Evolutionary conservation across 2,113 vertebrate species (phyloP).

Genomic region (Elanoides forficatus): DNA sequence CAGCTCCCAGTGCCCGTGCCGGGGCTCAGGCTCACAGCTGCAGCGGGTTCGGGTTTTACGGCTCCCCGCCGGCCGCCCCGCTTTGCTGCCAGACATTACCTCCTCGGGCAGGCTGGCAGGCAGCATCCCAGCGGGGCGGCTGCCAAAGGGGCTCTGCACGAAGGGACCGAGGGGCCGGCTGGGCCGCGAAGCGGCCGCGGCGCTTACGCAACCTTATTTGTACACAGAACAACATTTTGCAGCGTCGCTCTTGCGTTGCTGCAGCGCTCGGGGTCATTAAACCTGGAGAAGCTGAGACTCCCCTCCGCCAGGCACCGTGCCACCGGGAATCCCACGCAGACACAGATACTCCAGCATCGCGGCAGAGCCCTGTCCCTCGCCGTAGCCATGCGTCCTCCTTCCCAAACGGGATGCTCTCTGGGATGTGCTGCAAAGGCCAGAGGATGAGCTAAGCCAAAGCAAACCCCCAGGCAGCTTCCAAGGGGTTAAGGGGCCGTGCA

Average conservation of each 20-base stretch:
- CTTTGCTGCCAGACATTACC: not conserved
- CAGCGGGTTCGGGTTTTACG: not conserved
- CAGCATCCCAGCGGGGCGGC: fast-evolving
- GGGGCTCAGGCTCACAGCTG: not conserved
- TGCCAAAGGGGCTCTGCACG: not conserved
- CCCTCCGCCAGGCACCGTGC: not conserved
- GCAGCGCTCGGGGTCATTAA: not conserved
- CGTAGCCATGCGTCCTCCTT: fast-evolving
- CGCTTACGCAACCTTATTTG: not conserved
- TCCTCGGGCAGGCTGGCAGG: not conserved
- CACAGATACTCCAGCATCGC: fast-evolving
- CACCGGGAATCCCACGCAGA: fast-evolving
- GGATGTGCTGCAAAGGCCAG: not conserved
- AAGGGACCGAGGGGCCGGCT: fast-evolving
- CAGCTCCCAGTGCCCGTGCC: fast-evolving
- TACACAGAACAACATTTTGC: not conserved
- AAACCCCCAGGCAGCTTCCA: not conserved
- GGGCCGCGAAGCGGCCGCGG: fast-evolving
- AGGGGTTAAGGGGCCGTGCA: not conserved
- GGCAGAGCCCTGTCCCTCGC: not conserved
- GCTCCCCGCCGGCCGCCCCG: not conserved
- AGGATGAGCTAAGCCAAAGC: not conserved
- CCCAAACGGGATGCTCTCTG: fast-evolving
- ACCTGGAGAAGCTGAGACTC: not conserved
- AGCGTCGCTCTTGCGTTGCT: fast-evolving